Evolutionary conservation across 1,140 invertebrate species (phyloP), one percentile per base, ranked within the genome.

Genomic region (Drosophila simulans): DNA sequence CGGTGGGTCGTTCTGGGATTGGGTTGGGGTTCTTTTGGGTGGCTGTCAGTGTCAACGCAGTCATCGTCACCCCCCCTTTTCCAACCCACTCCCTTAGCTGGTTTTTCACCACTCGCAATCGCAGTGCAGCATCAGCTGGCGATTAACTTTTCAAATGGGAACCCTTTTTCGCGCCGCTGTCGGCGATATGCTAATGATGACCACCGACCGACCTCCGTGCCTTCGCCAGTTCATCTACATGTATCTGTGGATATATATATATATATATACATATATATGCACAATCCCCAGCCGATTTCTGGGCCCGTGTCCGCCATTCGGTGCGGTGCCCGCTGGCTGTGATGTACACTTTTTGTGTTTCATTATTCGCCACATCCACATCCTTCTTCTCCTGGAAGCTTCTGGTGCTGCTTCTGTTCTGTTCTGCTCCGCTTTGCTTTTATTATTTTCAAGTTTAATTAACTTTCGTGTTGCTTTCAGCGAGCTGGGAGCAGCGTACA

Each of bases 401-500:
- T 12, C 37, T 39, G 11, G 37, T 39, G 34, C 60, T 52, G 31
- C 62, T 69, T 39, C 62, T 69, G 60, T n/a, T 13, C 58, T 43
- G 64, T 8, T 43, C 57, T 42, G 74, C 37, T 46, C 40, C 59
- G 77, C 70, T 74, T 82, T 79, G 82, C 83, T 86, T 88, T 86
- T 86, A 88, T 86, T 88, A 88, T 88, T 82, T 88, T 88, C 83
- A 88, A 86, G 83, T 86, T 86, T 86, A 86, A 86, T 86, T 86
- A 86, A 86, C 83, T 86, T 86, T 86, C 86, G 83, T 75, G 75
- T 77, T 85, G 81, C 75, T 84, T 84, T 80, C 80, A 64, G 68
- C 69, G 27, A 63, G 35, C 55, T 45, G 51, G 39, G 11, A 42
- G 59, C 55, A 59, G 71, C 66, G 64, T 76, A 85, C 82, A 86